These are phyloP conservation scores for Euzophera pinguis DNA, from an alignment of 2,888 invertebrate species.

Conservation along the genomic window DNA sequence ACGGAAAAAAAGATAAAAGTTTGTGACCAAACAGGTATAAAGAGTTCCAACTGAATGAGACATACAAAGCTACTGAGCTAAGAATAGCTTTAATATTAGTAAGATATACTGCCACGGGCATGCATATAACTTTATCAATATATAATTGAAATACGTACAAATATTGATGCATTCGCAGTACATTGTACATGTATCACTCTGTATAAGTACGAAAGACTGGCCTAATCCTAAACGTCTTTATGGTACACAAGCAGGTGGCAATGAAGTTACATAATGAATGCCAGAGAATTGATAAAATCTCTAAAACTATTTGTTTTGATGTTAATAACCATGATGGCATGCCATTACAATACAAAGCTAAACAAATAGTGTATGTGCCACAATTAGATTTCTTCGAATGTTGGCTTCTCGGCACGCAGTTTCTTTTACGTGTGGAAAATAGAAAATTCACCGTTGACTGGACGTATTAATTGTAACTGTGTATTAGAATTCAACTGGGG, in stretches of 20 bases:
- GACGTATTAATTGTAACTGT: slow-evolving; percentile 71
- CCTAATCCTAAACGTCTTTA: too few relatives aligned
- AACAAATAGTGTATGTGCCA: slow-evolving; percentile 32
- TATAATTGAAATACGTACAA: too few relatives aligned
- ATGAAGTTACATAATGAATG: not conserved
- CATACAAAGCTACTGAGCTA: too few relatives aligned
- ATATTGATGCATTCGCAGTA: too few relatives aligned
- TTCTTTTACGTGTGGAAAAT: slow-evolving; percentile 80
- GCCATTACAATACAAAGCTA: not conserved
- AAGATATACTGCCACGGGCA: too few relatives aligned
- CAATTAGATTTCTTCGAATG: slow-evolving; percentile 68
- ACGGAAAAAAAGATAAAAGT: slow-evolving; percentile 20
- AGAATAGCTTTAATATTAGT: too few relatives aligned
- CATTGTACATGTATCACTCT: too few relatives aligned
- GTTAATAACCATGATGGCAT: not conserved
- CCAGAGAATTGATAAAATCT: not conserved
- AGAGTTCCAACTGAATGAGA: not conserved
- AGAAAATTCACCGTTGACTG: slow-evolving; percentile 79
- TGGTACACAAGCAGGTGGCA: too few relatives aligned
- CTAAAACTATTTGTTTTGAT: not conserved
- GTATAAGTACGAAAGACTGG: too few relatives aligned
- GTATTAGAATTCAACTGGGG: slow-evolving; percentile 71
- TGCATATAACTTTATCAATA: too few relatives aligned
- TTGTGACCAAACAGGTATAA: not conserved
- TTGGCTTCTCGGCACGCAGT: slow-evolving; percentile 60